These are phyloP conservation scores for Scaptomyza polygonia DNA, from an alignment of 2,888 invertebrate genomes.

Conservation along the genomic window DNA sequence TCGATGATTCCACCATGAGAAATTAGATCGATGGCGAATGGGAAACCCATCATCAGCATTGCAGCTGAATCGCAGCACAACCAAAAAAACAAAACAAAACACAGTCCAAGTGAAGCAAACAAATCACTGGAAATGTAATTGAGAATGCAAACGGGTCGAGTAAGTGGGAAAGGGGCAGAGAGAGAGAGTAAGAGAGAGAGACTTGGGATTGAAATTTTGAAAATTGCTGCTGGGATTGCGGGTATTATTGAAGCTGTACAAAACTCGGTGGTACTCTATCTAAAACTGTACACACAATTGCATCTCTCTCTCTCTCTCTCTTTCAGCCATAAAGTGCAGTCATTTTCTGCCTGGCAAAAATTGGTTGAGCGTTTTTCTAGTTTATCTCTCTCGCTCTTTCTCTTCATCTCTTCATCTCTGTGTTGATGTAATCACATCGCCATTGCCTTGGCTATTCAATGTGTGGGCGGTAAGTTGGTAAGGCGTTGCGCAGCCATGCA, in stretches of 20 bases:
- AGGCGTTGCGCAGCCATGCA: constrained; percentile 64
- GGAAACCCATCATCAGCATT: constrained; percentile 72
- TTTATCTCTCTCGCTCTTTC: constrained; percentile 8
- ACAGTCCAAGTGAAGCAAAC: constrained; percentile 53
- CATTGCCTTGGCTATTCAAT: constrained; percentile 26
- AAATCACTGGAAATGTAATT: constrained; percentile 69
- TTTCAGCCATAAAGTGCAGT: constrained; percentile 44
- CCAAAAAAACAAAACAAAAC: constrained; percentile 25
- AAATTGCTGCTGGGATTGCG: constrained; percentile 81
- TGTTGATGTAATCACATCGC: constrained; percentile 61
- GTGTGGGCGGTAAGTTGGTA: constrained; percentile 14
- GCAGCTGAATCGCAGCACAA: constrained; percentile 49
- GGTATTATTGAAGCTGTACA: constrained; percentile 62
- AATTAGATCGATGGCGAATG: constrained; percentile 74
- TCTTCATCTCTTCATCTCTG: neutral
- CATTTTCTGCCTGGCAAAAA: constrained; percentile 70
- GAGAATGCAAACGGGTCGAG: constrained; percentile 25
- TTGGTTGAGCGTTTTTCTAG: constrained; percentile 48
- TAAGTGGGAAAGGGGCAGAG: neutral
- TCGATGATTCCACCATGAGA: constrained; percentile 80
- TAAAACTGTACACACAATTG: constrained; percentile 22
- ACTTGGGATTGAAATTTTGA: constrained; percentile 76
- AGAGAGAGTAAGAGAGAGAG: constrained; percentile 13
- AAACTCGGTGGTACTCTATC: constrained; percentile 32
- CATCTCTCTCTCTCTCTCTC: neutral